Conservation (phyloP, 2,113 vertebrate genomes). For the Cephalopterus ornatus region DNA sequence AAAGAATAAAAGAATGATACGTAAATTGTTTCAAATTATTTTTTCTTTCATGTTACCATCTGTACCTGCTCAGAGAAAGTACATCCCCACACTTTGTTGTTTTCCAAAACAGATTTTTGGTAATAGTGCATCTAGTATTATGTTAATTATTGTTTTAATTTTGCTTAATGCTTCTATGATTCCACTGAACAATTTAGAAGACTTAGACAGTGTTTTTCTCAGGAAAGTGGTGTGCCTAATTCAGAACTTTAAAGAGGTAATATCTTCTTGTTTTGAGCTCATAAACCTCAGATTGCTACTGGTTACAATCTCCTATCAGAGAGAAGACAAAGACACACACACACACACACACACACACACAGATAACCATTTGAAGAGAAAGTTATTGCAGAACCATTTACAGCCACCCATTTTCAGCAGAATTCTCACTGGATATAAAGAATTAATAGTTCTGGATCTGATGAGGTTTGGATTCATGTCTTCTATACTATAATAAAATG, state of each 20-base stretch:
- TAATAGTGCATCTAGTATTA: not conserved
- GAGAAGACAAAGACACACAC: not conserved
- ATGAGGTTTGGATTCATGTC: not conserved
- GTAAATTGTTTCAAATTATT: not conserved
- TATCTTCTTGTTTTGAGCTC: not conserved
- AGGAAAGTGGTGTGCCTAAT: not conserved
- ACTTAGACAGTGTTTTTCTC: not conserved
- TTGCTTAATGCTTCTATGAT: not conserved
- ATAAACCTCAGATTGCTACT: not conserved
- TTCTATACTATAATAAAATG: not conserved
- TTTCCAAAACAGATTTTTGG: not conserved
- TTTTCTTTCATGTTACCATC: not conserved
- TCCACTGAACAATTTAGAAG: not conserved
- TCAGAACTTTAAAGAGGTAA: not conserved
- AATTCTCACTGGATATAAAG: not conserved
- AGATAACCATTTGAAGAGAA: not conserved
- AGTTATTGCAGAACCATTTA: not conserved
- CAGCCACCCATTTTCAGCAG: not conserved
- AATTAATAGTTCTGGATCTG: not conserved
- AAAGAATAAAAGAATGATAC: not conserved
- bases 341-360: not conserved
- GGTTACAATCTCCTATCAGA: not conserved
- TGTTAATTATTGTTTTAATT: conserved; percentile 3
- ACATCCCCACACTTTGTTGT: not conserved
- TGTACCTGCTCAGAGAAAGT: not conserved